phyloP scores from a whole-genome alignment of 2,888 invertebrate genomes.

The Agrypnus murinus region DNA sequence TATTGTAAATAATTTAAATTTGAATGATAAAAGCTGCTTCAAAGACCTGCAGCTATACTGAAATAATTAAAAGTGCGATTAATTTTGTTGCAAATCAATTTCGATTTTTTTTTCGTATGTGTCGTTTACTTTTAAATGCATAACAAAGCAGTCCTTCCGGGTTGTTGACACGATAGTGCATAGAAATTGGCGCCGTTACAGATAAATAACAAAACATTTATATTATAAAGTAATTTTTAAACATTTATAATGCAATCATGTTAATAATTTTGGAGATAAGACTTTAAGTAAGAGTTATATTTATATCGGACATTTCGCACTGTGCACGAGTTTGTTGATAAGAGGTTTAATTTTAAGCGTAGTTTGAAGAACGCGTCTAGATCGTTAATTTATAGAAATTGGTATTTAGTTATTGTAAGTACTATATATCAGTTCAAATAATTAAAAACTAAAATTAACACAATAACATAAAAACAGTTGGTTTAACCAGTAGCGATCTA shows the following conservation, averaged over 20 bases:
- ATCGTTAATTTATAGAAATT: neutral
- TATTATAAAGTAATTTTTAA: neutral
- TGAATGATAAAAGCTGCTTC: too few species aligned
- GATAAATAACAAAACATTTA: conserved; percentile 8
- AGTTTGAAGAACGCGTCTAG: conserved; percentile 58
- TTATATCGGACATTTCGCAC: conserved; percentile 15
- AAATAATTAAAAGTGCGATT: too few species aligned
- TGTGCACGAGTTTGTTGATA: conserved; percentile 12
- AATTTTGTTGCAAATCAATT: too few species aligned
- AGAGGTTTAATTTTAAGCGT: conserved; percentile 60
- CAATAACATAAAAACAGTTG: neutral
- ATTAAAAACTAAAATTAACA: neutral
- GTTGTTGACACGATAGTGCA: conserved; percentile 26
- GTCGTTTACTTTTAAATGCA: conserved; percentile 10
- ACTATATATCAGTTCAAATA: neutral
- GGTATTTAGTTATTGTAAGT: neutral
- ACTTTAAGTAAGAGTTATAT: conserved; percentile 27
- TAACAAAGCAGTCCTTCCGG: conserved; percentile 5
- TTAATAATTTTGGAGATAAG: conserved; percentile 21
- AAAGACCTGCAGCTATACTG: too few species aligned
- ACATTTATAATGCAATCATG: conserved; percentile 7
- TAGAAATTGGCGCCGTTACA: conserved; percentile 5
- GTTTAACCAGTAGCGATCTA: neutral
- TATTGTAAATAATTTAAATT: too few species aligned
- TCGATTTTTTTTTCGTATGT: too few species aligned